Percentiles rank a stretch among this genome's conserved stretches.
phyloP scores from a whole-genome alignment of 2,797 vertebrate genomes.

The Ctenopoma kingsleyae region DNA sequence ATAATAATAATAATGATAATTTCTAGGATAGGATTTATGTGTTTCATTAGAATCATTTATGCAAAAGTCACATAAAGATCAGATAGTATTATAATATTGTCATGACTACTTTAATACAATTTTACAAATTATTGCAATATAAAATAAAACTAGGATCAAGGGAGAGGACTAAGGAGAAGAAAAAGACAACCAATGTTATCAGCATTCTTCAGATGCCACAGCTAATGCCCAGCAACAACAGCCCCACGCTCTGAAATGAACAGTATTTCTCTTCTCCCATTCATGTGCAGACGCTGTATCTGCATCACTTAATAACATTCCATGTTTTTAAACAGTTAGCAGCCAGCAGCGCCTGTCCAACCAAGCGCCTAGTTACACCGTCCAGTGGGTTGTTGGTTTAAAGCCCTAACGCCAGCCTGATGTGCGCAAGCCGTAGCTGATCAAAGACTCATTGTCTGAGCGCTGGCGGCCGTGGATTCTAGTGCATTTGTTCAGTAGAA shows the following conservation, averaged over 20 bases:
- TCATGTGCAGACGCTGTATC: conserved; percentile 90
- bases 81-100: background rate
- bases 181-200: conserved; percentile 70
- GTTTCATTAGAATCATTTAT: background rate
- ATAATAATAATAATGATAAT: background rate
- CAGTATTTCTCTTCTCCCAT: conserved; percentile 97
- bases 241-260: conserved; percentile 93
- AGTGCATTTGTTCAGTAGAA: conserved; percentile 89
- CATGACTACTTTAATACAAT: background rate
- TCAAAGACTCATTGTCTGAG: conserved; percentile 93
- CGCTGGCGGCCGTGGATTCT: conserved; percentile 87
- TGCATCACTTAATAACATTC: conserved; percentile 95
- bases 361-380: conserved; percentile 85
- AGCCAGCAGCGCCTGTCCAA: conserved; percentile 74
- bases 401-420: conserved; percentile 97
- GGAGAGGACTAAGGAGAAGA: conserved; percentile 44
- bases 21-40: background rate
- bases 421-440: conserved; percentile 94
- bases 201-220: conserved; percentile 92
- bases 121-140: background rate
- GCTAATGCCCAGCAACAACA: conserved; percentile 92
- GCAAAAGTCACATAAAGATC: background rate
- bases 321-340: conserved; percentile 92
- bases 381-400: conserved; percentile 93
- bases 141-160: conserved; percentile 26